Base-by-base conservation (phyloP, 2,113 vertebrate species). In the Parus major region DNA sequence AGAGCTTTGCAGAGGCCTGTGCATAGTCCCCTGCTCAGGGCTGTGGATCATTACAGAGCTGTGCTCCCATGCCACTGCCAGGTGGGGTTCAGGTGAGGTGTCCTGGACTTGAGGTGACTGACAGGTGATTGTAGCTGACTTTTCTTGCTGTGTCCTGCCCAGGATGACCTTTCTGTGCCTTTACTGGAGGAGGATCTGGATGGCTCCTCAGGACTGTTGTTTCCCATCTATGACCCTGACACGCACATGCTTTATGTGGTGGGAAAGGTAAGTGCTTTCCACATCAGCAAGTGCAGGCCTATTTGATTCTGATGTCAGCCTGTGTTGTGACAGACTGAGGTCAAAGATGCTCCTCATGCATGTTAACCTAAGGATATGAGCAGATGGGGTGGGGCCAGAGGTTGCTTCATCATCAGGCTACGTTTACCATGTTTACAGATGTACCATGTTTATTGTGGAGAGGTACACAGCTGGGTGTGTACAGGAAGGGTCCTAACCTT, bases 141-240 rank as follows among this genome's bases (percentile, higher is more conserved):
- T 7, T 63, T 46, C 89, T 71, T 95, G 9, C n/a, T 79, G 19
- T 96, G 61, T 68, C 64, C 53, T 92, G 52, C 47, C n/a, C 81
- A 99, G 99, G 98, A 98, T 33, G 97, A 99, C 95, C 98, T 99
- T 75, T 98, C 98, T 33, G 96, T 97, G 97, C 98, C 99, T 98
- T 98, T 99, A 95, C 69, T 97, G 47, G 98, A 99, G 86, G 98
- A 99, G 65, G 99, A 99, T 93, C 95, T 99, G 88, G 99, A 99
- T 12, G 98, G 98, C 47, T 99, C 98, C 3, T 99, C 99, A 0
- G 99, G 99, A 8, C 97, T 99, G 4, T 91, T 99, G 16, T 99
- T 99, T 81, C 99, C 99, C 14, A 97, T 99, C 97, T 99, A 98
- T 8, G 99, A 99, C 57, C 95, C 97, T 3, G 99, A 99, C 96